phyloP scores from a whole-genome alignment of 2,113 vertebrate species.

The Malaclemys terrapin region DNA sequence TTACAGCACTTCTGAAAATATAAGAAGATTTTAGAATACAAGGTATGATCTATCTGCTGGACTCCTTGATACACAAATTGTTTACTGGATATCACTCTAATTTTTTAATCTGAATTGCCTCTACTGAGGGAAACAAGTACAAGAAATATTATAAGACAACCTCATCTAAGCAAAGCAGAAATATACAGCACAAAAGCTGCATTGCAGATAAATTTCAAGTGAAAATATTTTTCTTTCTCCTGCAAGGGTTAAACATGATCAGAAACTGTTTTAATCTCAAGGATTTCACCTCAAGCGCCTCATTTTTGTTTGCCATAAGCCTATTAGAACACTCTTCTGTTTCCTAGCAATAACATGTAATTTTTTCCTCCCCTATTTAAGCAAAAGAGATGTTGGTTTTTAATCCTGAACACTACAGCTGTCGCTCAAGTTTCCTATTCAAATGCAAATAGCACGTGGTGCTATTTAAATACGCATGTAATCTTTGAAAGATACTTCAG shows the following conservation, averaged over 20 bases:
- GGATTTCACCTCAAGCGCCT: slow-evolving; percentile 75
- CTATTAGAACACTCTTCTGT: slow-evolving; percentile 78
- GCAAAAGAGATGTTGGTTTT: slow-evolving; percentile 36
- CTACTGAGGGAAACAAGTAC: not conserved
- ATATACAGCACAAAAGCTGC: not conserved
- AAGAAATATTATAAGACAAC: not conserved
- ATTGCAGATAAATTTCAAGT: not conserved
- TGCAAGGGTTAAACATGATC: slow-evolving; percentile 61
- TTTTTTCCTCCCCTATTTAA: not conserved
- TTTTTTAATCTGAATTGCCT: not conserved
- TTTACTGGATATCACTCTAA: not conserved
- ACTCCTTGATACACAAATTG: not conserved
- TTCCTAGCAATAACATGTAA: slow-evolving; percentile 77
- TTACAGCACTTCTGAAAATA: slow-evolving; percentile 22
- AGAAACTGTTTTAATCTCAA: slow-evolving; percentile 71
- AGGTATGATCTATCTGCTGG: slow-evolving; percentile 14
- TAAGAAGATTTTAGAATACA: slow-evolving; percentile 3
- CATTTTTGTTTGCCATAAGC: slow-evolving; percentile 79
- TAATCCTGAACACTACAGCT: slow-evolving; percentile 49
- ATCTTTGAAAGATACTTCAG: slow-evolving; percentile 44
- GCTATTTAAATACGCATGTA: slow-evolving; percentile 48
- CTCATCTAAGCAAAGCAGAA: slow-evolving; percentile 20
- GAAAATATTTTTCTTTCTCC: slow-evolving; percentile 36
- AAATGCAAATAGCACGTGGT: slow-evolving; percentile 70
- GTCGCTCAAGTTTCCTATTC: slow-evolving; percentile 64